A percentile compares a stretch with the other conserved stretches of the same genome.
These are phyloP conservation scores for Drosophila longiperda DNA, from an alignment of 2,888 invertebrate species.

Conservation along the genomic window DNA sequence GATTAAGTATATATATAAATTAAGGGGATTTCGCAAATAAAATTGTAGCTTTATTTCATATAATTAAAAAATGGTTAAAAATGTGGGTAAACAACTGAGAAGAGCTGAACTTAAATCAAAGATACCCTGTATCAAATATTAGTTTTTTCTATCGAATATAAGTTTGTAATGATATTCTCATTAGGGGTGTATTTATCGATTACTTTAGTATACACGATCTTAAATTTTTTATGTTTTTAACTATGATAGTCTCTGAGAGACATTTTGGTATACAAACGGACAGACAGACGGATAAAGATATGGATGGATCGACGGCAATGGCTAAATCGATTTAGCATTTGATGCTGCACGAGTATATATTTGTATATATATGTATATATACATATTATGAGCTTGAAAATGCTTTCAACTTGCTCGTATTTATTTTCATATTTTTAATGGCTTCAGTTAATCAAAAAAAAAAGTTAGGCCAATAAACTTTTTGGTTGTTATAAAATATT, in stretches of 20 bases:
- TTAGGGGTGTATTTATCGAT: background rate
- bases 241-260: background rate
- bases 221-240: background rate
- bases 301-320: background rate
- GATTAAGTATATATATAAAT: background rate
- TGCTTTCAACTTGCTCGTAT: background rate
- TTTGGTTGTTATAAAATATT: background rate
- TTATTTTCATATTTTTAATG: background rate
- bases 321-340: background rate
- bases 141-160: background rate
- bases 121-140: background rate
- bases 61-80: background rate
- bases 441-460: background rate
- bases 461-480: conserved; percentile 1
- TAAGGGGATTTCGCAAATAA: background rate
- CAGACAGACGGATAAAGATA: background rate
- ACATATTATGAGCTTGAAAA: background rate
- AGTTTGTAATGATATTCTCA: background rate
- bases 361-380: background rate
- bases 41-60: background rate
- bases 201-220: background rate
- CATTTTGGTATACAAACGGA: background rate
- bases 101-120: background rate
- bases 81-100: background rate
- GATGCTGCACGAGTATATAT: background rate